A percentile compares a stretch with the other conserved stretches of the same genome.
Conservation (phyloP, 2,797 vertebrate genomes). For the Manis javanica region DNA sequence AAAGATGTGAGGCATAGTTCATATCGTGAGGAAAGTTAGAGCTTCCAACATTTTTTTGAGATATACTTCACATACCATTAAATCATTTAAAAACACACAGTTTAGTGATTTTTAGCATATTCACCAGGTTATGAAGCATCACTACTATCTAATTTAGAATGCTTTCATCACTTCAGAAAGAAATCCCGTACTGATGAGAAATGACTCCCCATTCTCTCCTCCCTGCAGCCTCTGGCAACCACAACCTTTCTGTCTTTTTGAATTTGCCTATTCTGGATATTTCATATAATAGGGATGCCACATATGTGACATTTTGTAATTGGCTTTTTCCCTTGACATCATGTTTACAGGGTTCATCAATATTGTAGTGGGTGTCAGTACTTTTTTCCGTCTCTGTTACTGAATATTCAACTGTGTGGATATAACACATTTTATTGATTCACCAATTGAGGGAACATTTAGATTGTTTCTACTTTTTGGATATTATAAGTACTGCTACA, state of each 20-base stretch:
- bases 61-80: not conserved
- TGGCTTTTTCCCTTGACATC: not conserved
- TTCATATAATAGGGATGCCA: not conserved
- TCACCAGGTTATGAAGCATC: not conserved
- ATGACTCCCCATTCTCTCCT: no score
- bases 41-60: not conserved
- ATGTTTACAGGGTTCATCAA: not conserved
- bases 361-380: not conserved
- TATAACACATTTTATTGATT: not conserved
- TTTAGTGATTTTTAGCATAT: not conserved
- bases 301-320: not conserved
- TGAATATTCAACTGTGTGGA: not conserved
- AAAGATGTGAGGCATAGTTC: not conserved
- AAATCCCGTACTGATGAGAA: not conserved
- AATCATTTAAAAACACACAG: not conserved
- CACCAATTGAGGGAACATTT: not conserved
- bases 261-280: not conserved
- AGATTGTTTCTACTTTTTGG: not conserved
- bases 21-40: not conserved
- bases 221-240: not conserved
- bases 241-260: not conserved
- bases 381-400: not conserved
- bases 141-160: not conserved
- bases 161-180: not conserved
- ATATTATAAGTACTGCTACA: not conserved